A percentile compares a stretch with the other conserved stretches of the same genome.
phyloP scores from a whole-genome alignment of 2,888 invertebrate species.

The Tachina grossa region DNA sequence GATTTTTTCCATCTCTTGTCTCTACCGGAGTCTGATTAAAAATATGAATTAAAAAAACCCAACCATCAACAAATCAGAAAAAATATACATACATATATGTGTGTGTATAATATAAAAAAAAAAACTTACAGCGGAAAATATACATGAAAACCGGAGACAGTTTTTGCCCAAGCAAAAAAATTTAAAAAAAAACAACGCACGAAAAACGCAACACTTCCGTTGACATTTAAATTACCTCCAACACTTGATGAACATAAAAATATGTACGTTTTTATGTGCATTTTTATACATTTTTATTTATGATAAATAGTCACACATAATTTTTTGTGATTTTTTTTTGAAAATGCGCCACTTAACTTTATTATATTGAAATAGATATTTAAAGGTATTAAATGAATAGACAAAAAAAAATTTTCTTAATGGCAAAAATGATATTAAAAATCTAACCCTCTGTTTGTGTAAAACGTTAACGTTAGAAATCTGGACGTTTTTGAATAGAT shows the following conservation, averaged over 20 bases:
- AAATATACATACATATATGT: not conserved
- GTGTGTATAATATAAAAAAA: not conserved
- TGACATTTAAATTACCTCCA: constrained; percentile 82
- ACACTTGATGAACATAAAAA: constrained; percentile 76
- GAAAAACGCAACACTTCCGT: constrained; percentile 78
- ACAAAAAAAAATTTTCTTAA: not conserved
- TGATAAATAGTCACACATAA: constrained; percentile 10
- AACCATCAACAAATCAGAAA: constrained; percentile 17
- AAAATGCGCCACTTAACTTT: constrained; percentile 59
- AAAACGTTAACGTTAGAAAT: too few species aligned
- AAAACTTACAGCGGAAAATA: constrained; percentile 62
- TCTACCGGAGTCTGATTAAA: constrained; percentile 53
- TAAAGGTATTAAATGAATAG: constrained; percentile 19
- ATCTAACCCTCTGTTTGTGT: too few species aligned
- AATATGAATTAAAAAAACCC: constrained; percentile 57
- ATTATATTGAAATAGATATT: constrained; percentile 33
- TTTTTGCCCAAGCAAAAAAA: constrained; percentile 75
- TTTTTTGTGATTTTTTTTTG: constrained; percentile 11
- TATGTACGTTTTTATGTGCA: constrained; percentile 40
- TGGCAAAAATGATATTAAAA: too few species aligned
- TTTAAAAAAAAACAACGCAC: constrained; percentile 27
- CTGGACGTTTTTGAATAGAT: too few species aligned
- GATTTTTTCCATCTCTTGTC: constrained; percentile 4
- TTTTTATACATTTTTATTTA: constrained; percentile 29
- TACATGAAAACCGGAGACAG: constrained; percentile 77